phyloP scores from a whole-genome alignment of 2,888 invertebrate species.

The Herminia tarsipennalis region DNA sequence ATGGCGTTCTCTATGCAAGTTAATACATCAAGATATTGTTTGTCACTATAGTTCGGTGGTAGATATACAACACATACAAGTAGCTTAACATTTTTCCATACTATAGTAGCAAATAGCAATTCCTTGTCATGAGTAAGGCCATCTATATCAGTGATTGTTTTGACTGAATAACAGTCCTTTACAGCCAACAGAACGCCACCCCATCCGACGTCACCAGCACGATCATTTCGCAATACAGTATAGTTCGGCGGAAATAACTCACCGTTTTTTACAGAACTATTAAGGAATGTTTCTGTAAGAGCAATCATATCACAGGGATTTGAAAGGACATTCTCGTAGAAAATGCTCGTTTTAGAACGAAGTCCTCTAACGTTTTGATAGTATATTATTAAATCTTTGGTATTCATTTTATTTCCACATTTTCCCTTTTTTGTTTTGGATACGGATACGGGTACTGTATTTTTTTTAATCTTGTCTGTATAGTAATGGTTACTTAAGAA shows the following conservation, averaged over 20 bases:
- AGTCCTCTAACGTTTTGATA: conserved; percentile 6
- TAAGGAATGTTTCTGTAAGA: conserved; percentile 4
- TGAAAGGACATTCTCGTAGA: neutral
- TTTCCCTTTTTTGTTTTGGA: neutral
- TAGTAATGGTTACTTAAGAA: neutral
- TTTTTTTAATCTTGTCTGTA: neutral
- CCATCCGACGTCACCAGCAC: conserved; percentile 4
- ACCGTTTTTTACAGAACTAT: conserved; percentile 2
- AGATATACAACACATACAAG: too few species aligned
- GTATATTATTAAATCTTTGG: neutral
- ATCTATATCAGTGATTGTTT: conserved; percentile 7
- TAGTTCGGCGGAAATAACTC: conserved; percentile 1
- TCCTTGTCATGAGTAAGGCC: conserved; percentile 11
- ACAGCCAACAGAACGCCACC: conserved; percentile 4
- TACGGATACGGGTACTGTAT: neutral
- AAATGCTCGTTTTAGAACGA: neutral
- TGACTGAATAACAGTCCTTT: conserved; percentile 1
- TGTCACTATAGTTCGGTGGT: conserved; percentile 7
- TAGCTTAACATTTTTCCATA: conserved; percentile 8
- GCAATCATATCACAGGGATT: neutral
- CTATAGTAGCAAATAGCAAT: conserved; percentile 9
- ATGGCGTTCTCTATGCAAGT: too few species aligned
- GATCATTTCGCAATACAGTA: conserved; percentile 2
- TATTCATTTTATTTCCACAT: neutral
- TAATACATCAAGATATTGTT: conserved; percentile 9